Evolutionary conservation across 2,113 vertebrate genomes (phyloP).

Genomic region (Herpetotheres cachinnans): DNA sequence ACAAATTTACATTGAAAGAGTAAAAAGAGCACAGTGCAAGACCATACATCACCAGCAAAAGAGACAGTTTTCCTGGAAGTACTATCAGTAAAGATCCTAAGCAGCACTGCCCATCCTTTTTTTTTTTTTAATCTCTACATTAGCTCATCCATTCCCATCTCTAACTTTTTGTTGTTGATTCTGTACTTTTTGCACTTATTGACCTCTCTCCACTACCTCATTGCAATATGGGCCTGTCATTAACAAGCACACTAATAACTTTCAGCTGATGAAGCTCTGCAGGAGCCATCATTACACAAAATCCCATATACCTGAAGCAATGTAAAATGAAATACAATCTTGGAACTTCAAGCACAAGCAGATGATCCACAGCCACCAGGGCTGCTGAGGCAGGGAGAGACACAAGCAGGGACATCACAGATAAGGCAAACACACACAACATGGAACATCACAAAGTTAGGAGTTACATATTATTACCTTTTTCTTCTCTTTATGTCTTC

Average conservation of each 20-base stretch:
- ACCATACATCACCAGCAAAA: neutral
- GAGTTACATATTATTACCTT: neutral
- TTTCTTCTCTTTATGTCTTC: neutral
- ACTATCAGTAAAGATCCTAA: neutral
- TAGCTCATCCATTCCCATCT: neutral
- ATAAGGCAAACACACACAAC: accelerated
- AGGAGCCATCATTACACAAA: neutral
- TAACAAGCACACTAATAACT: neutral
- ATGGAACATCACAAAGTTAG: neutral
- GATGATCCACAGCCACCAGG: neutral
- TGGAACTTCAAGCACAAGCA: neutral
- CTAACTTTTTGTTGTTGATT: neutral
- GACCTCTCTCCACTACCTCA: neutral
- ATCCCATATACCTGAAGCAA: neutral
- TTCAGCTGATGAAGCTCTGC: neutral
- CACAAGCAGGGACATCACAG: neutral
- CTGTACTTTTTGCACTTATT: neutral
- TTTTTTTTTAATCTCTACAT: neutral
- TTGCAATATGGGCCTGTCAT: neutral
- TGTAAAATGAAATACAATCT: neutral
- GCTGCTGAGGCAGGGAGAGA: too few relatives aligned
- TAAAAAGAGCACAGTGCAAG: neutral
- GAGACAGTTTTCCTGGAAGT: neutral
- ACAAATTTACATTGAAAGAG: too few relatives aligned
- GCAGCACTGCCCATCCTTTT: neutral